Conservation (phyloP, 1,140 invertebrate species). For the Nebria ingens region DNA sequence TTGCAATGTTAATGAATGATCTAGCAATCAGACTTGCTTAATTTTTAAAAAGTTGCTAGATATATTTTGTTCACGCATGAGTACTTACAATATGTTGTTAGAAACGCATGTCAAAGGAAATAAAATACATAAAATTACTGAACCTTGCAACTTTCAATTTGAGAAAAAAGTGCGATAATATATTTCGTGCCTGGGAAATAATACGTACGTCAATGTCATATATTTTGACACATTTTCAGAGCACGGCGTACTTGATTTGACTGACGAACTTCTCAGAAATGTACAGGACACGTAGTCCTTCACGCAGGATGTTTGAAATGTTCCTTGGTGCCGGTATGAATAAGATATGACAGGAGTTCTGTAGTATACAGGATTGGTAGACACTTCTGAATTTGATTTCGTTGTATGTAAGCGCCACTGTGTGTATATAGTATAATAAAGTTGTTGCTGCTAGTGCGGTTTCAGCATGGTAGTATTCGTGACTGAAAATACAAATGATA, state of each 20-base stretch:
- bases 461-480: not conserved
- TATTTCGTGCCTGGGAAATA: too few species aligned
- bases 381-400: not conserved
- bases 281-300: slow-evolving; percentile 7
- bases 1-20: too few species aligned
- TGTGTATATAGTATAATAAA: not conserved
- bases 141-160: too few species aligned
- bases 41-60: too few species aligned
- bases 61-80: too few species aligned
- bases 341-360: not conserved
- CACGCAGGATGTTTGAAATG: not conserved
- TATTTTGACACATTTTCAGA: not conserved
- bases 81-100: too few species aligned
- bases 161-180: too few species aligned
- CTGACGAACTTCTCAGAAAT: not conserved
- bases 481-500: not conserved
- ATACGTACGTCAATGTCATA: too few species aligned
- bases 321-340: slow-evolving; percentile 2
- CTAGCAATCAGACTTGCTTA: too few species aligned
- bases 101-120: too few species aligned
- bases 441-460: not conserved
- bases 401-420: not conserved
- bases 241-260: not conserved
- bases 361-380: not conserved
- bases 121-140: too few species aligned